phyloP scores from a whole-genome alignment of 2,113 vertebrate species.

The Alethe diademata region DNA sequence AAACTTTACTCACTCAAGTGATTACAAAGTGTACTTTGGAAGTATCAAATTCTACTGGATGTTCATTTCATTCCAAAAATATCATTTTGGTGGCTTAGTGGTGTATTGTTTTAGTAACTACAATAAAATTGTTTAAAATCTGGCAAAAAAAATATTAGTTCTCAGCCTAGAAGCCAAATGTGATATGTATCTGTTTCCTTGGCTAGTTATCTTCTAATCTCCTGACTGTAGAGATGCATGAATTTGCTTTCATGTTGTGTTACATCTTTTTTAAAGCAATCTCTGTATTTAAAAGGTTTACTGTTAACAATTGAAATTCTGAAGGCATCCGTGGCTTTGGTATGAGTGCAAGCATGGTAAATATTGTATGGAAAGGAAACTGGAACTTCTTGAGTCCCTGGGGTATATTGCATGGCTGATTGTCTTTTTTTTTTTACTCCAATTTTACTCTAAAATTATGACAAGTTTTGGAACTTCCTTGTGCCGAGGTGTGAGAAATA shows the following conservation, averaged over 20 bases:
- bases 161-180: not conserved
- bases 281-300: not conserved
- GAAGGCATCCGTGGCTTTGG: not conserved
- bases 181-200: not conserved
- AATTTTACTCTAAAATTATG: not conserved
- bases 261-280: not conserved
- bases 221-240: not conserved
- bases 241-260: not conserved
- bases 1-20: not conserved
- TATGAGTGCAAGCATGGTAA: not conserved
- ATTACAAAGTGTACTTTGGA: slow-evolving; percentile 34
- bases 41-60: slow-evolving; percentile 40
- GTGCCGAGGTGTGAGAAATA: not conserved
- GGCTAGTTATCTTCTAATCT: not conserved
- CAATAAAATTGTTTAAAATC: slow-evolving; percentile 23
- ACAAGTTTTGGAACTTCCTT: not conserved
- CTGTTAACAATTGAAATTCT: not conserved
- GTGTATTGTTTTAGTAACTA: slow-evolving; percentile 15
- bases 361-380: not conserved
- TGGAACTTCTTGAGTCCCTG: not conserved
- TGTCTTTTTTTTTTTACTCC: not conserved
- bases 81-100: slow-evolving; percentile 25
- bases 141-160: not conserved
- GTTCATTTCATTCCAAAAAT: slow-evolving; percentile 23
- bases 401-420: not conserved